These are phyloP conservation scores for Dolichopus griseipennis DNA, from an alignment of 2,888 invertebrate species.

Conservation along the genomic window DNA sequence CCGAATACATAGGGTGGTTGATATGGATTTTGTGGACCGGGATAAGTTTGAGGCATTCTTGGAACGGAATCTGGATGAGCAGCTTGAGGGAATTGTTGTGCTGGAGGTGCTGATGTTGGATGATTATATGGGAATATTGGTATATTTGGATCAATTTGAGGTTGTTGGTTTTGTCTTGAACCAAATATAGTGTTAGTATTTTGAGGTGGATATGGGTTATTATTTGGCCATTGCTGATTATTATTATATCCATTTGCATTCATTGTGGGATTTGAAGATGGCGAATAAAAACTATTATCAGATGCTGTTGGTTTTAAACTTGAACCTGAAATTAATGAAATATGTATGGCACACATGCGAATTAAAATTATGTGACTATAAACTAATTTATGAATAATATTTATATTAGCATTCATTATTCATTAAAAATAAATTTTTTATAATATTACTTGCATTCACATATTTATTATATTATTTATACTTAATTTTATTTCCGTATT, in stretches of 20 bases:
- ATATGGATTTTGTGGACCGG: constrained; percentile 39
- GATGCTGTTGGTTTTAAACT: constrained; percentile 28
- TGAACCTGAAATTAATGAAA: constrained; percentile 3
- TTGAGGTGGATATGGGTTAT: constrained; percentile 46
- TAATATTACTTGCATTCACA: too few species aligned
- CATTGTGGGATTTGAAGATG: constrained; percentile 38
- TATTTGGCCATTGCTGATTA: constrained; percentile 22
- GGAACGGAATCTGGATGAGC: constrained; percentile 42
- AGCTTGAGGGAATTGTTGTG: constrained; percentile 43
- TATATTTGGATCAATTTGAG: constrained; percentile 34
- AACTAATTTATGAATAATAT: too few species aligned
- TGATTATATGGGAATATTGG: constrained; percentile 42
- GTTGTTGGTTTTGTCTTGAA: constrained; percentile 37
- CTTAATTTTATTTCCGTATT: too few species aligned
- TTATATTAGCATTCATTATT: too few species aligned
- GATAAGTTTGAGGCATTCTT: constrained; percentile 37
- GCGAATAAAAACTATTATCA: constrained; percentile 35
- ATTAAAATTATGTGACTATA: constrained; percentile 35
- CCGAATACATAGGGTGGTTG: constrained; percentile 42
- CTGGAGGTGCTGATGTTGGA: constrained; percentile 38
- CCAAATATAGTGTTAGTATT: constrained; percentile 43
- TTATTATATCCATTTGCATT: constrained; percentile 35
- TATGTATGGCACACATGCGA: constrained; percentile 15
- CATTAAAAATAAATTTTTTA: too few species aligned
- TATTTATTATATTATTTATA: too few species aligned